Evolutionary conservation across 2,113 vertebrate genomes (phyloP), one percentile per base, ranked within the genome.

Genomic region (Notiomystis cincta): DNA sequence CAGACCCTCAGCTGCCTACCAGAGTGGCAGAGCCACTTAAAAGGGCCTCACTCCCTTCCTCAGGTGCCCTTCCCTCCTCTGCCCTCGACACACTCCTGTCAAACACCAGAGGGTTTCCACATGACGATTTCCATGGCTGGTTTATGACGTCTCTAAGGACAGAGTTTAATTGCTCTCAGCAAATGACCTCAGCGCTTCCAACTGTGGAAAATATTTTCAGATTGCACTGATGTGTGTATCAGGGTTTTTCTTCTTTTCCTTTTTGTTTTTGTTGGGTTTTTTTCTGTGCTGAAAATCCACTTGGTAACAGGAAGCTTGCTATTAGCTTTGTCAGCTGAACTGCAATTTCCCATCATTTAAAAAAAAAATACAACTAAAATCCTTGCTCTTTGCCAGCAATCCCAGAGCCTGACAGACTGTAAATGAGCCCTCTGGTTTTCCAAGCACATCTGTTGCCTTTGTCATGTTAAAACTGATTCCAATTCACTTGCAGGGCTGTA

Each of bases 391-490:
- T 70, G 30, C 28, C 61, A 88, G 50, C 7, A 84, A 6, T 58
- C 35, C 17, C 72, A 40, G 72, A 92, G 79, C 53, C 37, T 87
- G 31, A 82, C 47, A 79, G 73, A 64, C 72, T 80, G 27, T 47
- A 94, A 96, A 95, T 76, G 50, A 72, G 30, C 45, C 38, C 15
- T 86, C 69, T 73, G 58, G 33, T 72, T 95, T 97, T 89, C 67
- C 2, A 30, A 93, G 51, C 42, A 93, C 71, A 94, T 95, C 81
- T 91, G 53, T 89, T 94, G n/a, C 19, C 42, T 86, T 94, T 93
- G 44, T 91, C 31, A 31, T 27, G 15, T 66, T 62, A 90, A 94
- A 96, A 89, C 10, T 12, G 19, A 56, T 82, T 81, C 72, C 50
- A 80, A 38, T 66, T 75, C 40, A 70, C 37, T 69, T 27, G 7